Evolutionary conservation across 2,113 vertebrate species (phyloP), one percentile per base, ranked within the genome.

Genomic region (Aegithalos caudatus): DNA sequence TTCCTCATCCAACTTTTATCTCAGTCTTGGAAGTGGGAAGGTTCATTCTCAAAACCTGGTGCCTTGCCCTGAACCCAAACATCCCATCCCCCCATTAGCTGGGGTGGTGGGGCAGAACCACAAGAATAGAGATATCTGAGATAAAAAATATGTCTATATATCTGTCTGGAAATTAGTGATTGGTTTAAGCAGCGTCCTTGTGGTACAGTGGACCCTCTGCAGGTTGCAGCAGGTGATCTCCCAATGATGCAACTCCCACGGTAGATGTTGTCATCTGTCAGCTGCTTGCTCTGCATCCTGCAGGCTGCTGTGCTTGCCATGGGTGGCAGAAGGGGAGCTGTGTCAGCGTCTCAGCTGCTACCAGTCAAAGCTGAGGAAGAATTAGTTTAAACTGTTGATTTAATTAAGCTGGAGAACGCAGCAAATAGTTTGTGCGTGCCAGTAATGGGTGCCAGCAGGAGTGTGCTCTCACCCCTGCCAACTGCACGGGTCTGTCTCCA

Each of bases 341-440:
- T 76, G 37, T 83, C 89, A 80, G 40, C 80, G 79, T 58, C 79
- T 91, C 72, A 62, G 51, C 77, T 96, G 60, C 57, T 74, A n/a
- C 74, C 14, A 56, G 31, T 80, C 1, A 1, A 50, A 88, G 54
- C 42, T 70, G 71, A 88, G 64, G 69, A 90, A 77, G 69, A 90
- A 77, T 86, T 80, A 77, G 50, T 90, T 94, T 53, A 54, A 95
- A 83, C 29, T 66, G 21, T 88, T 58, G 71, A 50, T 92, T 92
- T 92, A 76, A 86, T 93, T 90, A 73, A 62, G 56, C 42, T 62
- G 35, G 25, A 86, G 70, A 80, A 71, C 6, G 1, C 47, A 77
- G 40, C 54, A 88, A 45, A 69, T 72, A 4, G 1, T 70, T 47
- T 72, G 37, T 90, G 74, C 4, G 4, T 58, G 70, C 44, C 3